phyloP scores from a whole-genome alignment of 2,113 vertebrate genomes.

The Podilymbus podiceps region DNA sequence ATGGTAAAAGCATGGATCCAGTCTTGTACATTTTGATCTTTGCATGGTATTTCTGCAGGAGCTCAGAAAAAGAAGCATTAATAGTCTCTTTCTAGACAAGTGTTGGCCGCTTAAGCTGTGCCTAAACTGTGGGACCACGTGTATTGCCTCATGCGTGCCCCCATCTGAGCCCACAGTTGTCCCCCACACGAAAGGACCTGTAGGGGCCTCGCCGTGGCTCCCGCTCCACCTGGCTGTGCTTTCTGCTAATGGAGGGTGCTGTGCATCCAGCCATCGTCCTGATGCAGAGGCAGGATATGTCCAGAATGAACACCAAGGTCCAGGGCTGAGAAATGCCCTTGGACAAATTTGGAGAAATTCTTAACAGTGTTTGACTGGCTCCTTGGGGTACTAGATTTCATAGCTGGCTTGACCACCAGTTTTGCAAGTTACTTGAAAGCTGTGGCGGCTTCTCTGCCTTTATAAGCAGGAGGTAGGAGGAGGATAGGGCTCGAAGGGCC shows the following conservation, averaged over 20 bases:
- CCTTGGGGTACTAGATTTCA: not conserved
- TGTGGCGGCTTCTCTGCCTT: not conserved
- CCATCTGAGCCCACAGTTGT: not conserved
- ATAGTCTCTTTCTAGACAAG: not conserved
- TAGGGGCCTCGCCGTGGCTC: not conserved
- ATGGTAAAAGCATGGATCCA: constrained; percentile 75
- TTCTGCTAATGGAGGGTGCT: not conserved
- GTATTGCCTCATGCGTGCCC: not conserved
- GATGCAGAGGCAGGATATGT: fast-evolving
- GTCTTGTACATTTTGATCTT: not conserved
- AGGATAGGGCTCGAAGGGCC: not conserved
- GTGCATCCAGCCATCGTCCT: not conserved
- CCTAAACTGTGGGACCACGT: not conserved
- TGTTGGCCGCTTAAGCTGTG: not conserved
- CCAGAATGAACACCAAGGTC: not conserved
- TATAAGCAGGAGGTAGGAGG: not conserved
- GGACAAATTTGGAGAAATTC: not conserved
- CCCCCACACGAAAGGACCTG: not conserved
- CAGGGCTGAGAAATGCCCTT: not conserved
- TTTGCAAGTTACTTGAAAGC: not conserved
- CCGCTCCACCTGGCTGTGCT: not conserved
- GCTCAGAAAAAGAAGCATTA: not conserved
- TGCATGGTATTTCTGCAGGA: not conserved
- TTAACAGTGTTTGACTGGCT: not conserved
- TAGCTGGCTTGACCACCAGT: not conserved